These are phyloP conservation scores for Sarcophaga bullata DNA, from an alignment of 1,140 invertebrate genomes.

Conservation along the genomic window DNA sequence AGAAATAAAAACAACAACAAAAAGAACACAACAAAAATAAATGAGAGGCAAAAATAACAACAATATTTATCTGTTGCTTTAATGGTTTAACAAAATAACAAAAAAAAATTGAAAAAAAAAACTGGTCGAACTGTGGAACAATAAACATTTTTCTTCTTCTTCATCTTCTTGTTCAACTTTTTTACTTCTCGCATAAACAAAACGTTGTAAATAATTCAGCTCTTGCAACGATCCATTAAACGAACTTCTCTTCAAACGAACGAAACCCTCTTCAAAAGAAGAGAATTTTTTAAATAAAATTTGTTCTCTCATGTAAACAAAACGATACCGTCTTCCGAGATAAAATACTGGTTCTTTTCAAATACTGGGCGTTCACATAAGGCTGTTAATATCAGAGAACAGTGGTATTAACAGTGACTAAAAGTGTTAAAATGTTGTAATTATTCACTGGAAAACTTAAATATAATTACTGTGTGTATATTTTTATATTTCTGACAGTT, in stretches of 20 bases:
- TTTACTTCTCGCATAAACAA: neutral
- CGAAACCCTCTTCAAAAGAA: neutral
- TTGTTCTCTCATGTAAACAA: neutral
- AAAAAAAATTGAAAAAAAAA: neutral
- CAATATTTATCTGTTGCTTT: slow-evolving; percentile 14
- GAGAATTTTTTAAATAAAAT: neutral
- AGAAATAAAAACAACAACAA: too few species aligned
- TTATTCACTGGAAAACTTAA: too few species aligned
- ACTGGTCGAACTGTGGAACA: slow-evolving; percentile 6
- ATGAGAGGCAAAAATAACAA: neutral
- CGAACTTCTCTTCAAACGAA: too few species aligned
- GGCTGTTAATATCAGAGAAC: too few species aligned
- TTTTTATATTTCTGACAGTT: too few species aligned
- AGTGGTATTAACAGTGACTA: too few species aligned
- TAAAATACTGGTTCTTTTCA: neutral
- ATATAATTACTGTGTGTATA: too few species aligned
- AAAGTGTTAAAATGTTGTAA: too few species aligned
- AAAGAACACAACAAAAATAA: too few species aligned
- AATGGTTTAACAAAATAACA: neutral
- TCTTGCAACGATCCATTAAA: neutral
- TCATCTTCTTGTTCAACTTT: neutral
- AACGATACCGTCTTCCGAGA: neutral
- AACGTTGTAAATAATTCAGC: neutral
- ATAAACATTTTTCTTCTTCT: neutral
- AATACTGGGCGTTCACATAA: neutral